These are phyloP conservation scores for Amorpha juglandis DNA, from an alignment of 2,888 invertebrate genomes.

Conservation along the genomic window DNA sequence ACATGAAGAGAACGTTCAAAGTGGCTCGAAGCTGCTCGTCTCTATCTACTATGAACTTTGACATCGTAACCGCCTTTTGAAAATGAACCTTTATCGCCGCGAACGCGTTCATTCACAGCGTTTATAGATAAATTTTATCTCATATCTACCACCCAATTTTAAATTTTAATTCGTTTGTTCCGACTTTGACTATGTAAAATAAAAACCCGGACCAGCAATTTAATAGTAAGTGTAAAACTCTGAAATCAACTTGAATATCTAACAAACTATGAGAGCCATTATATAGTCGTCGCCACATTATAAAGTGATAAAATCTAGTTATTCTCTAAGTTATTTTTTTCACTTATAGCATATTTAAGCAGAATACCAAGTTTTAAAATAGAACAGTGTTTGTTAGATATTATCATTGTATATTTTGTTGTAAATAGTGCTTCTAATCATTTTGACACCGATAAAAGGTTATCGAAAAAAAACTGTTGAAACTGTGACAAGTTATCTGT, in stretches of 20 bases:
- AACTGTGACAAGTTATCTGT: conserved; percentile 70
- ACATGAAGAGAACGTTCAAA: conserved; percentile 35
- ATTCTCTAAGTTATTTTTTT: no score
- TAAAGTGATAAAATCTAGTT: no score
- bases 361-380: not conserved
- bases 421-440: conserved; percentile 51
- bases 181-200: no score
- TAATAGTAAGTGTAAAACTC: no score
- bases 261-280: no score
- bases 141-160: not conserved
- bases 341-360: not conserved
- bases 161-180: no score
- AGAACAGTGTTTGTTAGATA: not conserved
- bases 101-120: conserved; percentile 73
- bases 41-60: conserved; percentile 75
- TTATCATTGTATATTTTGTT: conserved; percentile 29
- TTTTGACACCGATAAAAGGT: conserved; percentile 70
- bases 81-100: conserved; percentile 69
- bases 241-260: no score
- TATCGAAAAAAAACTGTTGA: conserved; percentile 69
- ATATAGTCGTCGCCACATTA: no score
- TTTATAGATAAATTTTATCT: not conserved
- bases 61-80: conserved; percentile 70
- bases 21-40: conserved; percentile 43
- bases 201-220: no score